Evolutionary conservation across 2,888 invertebrate species (phyloP).

Genomic region (Calameuta idolon): DNA sequence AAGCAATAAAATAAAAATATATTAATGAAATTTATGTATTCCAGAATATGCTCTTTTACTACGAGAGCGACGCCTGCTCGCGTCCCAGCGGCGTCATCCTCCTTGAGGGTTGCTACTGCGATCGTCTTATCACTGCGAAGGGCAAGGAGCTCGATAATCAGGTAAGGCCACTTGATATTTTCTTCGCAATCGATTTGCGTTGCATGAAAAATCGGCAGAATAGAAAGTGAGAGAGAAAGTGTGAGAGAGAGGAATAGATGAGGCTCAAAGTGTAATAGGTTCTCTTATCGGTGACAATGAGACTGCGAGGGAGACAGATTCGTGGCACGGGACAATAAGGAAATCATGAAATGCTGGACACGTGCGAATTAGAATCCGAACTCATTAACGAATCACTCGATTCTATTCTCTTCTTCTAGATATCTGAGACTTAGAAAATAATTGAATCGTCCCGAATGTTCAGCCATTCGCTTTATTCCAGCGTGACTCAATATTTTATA

Average conservation of each 20-base stretch:
- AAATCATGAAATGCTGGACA: background rate
- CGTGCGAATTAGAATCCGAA: background rate
- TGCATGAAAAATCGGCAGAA: background rate
- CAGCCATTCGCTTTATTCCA: background rate
- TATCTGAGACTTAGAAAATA: background rate
- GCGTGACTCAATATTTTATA: background rate
- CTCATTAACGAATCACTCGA: background rate
- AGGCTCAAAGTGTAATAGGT: background rate
- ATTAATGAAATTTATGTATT: constrained; percentile 56
- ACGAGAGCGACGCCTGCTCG: constrained; percentile 83
- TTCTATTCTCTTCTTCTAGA: background rate
- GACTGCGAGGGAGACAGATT: too few relatives aligned
- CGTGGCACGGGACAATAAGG: too few relatives aligned
- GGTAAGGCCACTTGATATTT: constrained; percentile 46
- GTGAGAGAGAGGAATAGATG: background rate
- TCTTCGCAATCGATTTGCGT: background rate
- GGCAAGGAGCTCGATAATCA: constrained; percentile 68
- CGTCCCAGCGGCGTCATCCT: constrained; percentile 87
- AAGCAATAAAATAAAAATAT: background rate
- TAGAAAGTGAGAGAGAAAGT: background rate
- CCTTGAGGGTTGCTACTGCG: constrained; percentile 91
- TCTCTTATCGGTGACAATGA: background rate
- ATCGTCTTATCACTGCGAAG: constrained; percentile 76
- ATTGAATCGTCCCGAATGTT: background rate
- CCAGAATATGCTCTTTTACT: constrained; percentile 92